Percentiles rank a stretch among this genome's conserved stretches.
These are phyloP conservation scores for Elmis aenea DNA, from an alignment of 2,888 invertebrate species.

Conservation along the genomic window DNA sequence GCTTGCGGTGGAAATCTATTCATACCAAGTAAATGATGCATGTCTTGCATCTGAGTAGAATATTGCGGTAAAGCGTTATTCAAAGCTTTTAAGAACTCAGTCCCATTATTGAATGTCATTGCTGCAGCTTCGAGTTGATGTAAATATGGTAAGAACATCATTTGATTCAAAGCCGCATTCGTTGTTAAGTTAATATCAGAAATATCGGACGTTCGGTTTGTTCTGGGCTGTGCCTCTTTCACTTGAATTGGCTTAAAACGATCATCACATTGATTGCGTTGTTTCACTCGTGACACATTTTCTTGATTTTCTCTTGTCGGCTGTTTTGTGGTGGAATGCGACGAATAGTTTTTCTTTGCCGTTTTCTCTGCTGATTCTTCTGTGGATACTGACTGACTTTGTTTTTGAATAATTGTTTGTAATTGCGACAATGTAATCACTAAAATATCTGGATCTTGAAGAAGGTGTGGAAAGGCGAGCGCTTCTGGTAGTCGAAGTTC, in stretches of 20 bases:
- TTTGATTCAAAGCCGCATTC: conserved; percentile 57
- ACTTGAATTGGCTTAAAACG: not conserved
- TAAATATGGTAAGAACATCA: conserved; percentile 70
- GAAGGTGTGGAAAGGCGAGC: conserved; percentile 63
- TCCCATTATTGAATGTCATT: conserved; percentile 49
- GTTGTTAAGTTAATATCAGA: conserved; percentile 3
- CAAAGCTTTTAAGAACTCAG: conserved; percentile 57
- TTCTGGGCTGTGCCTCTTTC: not conserved
- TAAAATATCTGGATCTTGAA: conserved; percentile 73
- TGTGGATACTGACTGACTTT: conserved; percentile 36
- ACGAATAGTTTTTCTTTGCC: conserved; percentile 25
- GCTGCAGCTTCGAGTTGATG: conserved; percentile 56
- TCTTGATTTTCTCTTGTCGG: conserved; percentile 9
- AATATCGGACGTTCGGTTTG: not conserved
- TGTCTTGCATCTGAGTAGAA: conserved; percentile 46
- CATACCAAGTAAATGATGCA: conserved; percentile 50
- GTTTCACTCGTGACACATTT: not conserved
- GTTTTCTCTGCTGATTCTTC: conserved; percentile 31
- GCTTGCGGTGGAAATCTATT: conserved; percentile 47
- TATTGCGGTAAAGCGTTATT: conserved; percentile 50
- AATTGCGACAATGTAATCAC: conserved; percentile 73
- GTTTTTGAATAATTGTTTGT: conserved; percentile 58
- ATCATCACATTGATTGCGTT: not conserved
- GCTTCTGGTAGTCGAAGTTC: conserved; percentile 71
- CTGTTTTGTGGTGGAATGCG: conserved; percentile 6